Evolutionary conservation across 2,113 vertebrate species (phyloP).

Genomic region (Poicephalus meyeri): DNA sequence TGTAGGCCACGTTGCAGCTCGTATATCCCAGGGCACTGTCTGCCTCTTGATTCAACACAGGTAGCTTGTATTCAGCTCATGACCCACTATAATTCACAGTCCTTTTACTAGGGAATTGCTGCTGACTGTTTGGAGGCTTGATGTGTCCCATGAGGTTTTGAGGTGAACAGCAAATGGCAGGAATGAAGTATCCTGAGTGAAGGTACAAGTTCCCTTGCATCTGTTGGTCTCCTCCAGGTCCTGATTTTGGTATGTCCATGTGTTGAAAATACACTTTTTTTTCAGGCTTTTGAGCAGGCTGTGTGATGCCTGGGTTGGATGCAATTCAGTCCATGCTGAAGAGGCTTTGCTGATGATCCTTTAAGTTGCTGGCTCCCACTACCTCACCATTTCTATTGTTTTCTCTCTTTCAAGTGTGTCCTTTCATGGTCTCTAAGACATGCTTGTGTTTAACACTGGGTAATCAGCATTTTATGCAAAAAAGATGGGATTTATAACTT

Average conservation of each 20-base stretch:
- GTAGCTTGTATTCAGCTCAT: neutral
- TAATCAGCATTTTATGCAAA: conserved; percentile 1
- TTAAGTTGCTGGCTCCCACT: neutral
- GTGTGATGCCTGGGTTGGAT: neutral
- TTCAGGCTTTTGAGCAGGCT: neutral
- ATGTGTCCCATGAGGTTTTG: neutral
- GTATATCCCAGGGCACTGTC: neutral
- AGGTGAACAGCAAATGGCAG: neutral
- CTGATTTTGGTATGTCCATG: neutral
- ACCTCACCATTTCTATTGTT: neutral
- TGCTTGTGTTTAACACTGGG: neutral
- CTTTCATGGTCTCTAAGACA: neutral
- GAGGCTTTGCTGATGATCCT: neutral
- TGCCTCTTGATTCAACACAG: neutral
- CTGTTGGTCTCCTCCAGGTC: neutral
- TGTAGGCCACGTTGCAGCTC: neutral
- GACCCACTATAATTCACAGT: neutral
- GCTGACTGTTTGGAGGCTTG: neutral
- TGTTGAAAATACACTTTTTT: neutral
- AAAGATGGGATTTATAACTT: neutral
- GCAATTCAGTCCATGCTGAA: neutral
- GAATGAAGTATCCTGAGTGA: neutral
- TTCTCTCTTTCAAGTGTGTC: neutral
- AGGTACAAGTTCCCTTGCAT: neutral
- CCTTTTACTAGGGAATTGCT: neutral